Evolutionary conservation across 1,140 invertebrate genomes (phyloP).

Genomic region (Drosophila teissieri): DNA sequence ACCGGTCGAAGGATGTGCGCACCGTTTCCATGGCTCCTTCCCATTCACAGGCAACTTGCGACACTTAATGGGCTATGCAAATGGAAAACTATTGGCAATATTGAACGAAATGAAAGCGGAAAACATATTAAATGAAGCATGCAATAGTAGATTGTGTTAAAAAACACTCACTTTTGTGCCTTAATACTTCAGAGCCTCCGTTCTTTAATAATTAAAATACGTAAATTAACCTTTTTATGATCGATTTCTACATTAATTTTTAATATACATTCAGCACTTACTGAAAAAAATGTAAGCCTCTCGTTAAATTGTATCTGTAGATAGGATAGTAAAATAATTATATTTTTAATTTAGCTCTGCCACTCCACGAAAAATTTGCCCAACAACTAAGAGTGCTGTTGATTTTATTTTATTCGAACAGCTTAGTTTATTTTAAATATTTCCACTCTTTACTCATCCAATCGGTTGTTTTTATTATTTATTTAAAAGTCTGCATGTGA

Average conservation of each 20-base stretch:
- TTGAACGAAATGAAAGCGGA: slow-evolving; percentile 6
- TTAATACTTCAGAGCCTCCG: not conserved
- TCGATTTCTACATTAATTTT: too few species aligned
- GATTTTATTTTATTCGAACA: not conserved
- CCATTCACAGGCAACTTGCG: slow-evolving; percentile 9
- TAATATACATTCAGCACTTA: too few species aligned
- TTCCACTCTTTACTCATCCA: slow-evolving; percentile 16
- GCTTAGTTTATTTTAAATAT: slow-evolving; percentile 16
- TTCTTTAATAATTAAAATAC: not conserved
- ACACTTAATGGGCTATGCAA: slow-evolving; percentile 34
- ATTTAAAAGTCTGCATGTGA: slow-evolving; percentile 4
- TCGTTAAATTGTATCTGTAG: too few species aligned
- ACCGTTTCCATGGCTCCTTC: slow-evolving; percentile 15
- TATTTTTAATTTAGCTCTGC: not conserved
- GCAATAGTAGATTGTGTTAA: not conserved
- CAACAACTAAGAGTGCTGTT: not conserved
- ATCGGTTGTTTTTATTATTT: slow-evolving; percentile 24
- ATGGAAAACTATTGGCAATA: slow-evolving; percentile 42
- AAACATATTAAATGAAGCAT: slow-evolving; percentile 24
- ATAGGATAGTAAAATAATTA: too few species aligned
- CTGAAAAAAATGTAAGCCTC: too few species aligned
- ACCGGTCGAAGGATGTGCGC: slow-evolving; percentile 10
- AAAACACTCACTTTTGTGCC: not conserved
- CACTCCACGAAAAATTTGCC: not conserved
- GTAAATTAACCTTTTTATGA: too few species aligned